Conservation (phyloP, 2,888 invertebrate genomes). For the Crepidodera aurea region DNA sequence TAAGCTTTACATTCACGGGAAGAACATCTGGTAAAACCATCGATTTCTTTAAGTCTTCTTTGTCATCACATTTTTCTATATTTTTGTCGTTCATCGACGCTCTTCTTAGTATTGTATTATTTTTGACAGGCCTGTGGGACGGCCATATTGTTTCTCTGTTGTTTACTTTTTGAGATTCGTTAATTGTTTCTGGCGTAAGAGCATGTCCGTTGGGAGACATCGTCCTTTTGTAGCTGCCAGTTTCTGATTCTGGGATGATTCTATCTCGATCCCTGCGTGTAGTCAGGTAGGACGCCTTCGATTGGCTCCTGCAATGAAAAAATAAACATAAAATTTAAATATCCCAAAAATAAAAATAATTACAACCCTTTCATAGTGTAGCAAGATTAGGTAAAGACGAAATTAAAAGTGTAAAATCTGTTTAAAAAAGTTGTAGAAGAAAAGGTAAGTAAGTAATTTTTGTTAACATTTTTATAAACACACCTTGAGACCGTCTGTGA, state of each 20-base stretch:
- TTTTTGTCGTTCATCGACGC: constrained; percentile 57
- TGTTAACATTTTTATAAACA: not conserved
- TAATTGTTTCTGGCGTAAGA: constrained; percentile 45
- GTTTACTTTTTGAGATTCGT: constrained; percentile 49
- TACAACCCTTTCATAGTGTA: too few relatives aligned
- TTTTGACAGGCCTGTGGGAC: constrained; percentile 49
- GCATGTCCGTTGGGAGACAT: constrained; percentile 71
- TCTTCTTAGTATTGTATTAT: constrained; percentile 54
- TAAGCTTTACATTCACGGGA: constrained; percentile 65
- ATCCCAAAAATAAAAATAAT: not conserved
- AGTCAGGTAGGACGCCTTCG: constrained; percentile 80
- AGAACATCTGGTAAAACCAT: constrained; percentile 65
- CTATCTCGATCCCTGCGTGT: constrained; percentile 72
- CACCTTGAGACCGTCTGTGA: constrained; percentile 12
- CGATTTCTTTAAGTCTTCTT: constrained; percentile 54
- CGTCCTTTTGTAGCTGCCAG: constrained; percentile 78
- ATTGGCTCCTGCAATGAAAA: constrained; percentile 71
- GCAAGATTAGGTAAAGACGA: too few relatives aligned
- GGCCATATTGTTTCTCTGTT: constrained; percentile 56
- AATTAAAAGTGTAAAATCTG: too few relatives aligned
- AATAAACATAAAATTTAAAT: too few relatives aligned
- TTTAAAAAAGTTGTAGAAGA: too few relatives aligned
- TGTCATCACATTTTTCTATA: constrained; percentile 51
- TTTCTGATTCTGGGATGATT: constrained; percentile 72
- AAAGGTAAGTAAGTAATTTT: too few relatives aligned